Evolutionary conservation across 2,113 vertebrate species (phyloP), one percentile per base, ranked within the genome.

Genomic region (Arothron firmamentum): DNA sequence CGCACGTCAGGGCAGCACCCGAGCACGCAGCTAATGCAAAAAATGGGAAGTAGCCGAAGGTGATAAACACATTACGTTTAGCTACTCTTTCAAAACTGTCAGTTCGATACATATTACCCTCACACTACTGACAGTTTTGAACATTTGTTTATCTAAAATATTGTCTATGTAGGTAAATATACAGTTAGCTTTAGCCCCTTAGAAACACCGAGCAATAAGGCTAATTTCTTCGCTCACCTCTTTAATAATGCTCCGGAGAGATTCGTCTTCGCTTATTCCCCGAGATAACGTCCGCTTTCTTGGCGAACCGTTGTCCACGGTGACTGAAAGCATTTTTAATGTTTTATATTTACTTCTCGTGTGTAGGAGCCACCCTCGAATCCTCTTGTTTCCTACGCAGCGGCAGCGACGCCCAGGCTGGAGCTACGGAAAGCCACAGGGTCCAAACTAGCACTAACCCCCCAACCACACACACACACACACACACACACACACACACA

Each of bases 241-340:
- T 43, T 79, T 82, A 3, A 91, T 91, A 1, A 92, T 81, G 74
- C 78, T 88, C 43, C 86, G 88, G 1, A 92, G 87, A 6, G 90
- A 91, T 72, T 91, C 90, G 18, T 92, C 91, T 52, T 92, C 91
- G 67, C 89, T 91, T 55, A 89, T 53, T 61, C 84, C 91, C n/a
- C 89, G 88, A 25, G 90, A 90, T 5, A 90, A 59, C 10, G 80
- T 69, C 63, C 90, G 69, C 55, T 85, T 90, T 53, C 64, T 86
- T 1, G 89, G 90, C 11, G 91, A 90, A 1, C 52, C 76, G 78
- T 74, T 83, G 34, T 91, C 90, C 52, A 80, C n/a, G 14, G 74
- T 42, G 34, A 69, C 87, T 10, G 90, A 89, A 41, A 83, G 84
- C 91, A 91, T 92, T 12, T 69, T 52, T 12, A 20, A 5, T 6